Evolutionary conservation across 2,888 invertebrate genomes (phyloP).

Genomic region (Thecophora atra): DNA sequence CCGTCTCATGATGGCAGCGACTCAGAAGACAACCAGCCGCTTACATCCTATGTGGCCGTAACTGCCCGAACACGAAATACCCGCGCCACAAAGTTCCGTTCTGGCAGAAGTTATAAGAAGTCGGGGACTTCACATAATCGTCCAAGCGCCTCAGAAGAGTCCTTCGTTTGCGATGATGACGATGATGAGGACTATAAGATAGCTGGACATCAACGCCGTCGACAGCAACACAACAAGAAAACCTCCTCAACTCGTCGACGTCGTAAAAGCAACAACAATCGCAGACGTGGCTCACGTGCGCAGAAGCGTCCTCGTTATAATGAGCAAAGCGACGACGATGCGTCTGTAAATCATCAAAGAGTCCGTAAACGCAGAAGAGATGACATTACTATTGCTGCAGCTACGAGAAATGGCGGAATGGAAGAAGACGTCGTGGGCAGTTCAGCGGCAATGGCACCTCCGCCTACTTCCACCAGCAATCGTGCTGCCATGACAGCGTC

Average conservation of each 20-base stretch:
- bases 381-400: constrained; percentile 19
- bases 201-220: constrained; percentile 10
- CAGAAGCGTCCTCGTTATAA: constrained; percentile 70
- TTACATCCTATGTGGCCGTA: constrained; percentile 66
- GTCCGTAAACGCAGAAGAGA: constrained; percentile 50
- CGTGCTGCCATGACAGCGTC: constrained; percentile 35
- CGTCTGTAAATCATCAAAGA: constrained; percentile 52
- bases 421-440: constrained; percentile 45
- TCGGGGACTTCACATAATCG: constrained; percentile 36
- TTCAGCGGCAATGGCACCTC: constrained; percentile 41
- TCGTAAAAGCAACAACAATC: constrained; percentile 21
- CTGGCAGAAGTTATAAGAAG: constrained; percentile 41
- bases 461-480: constrained; percentile 33
- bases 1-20: constrained; percentile 56
- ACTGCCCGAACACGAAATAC: constrained; percentile 35
- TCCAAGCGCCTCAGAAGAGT: constrained; percentile 47
- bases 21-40: constrained; percentile 65
- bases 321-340: constrained; percentile 72
- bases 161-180: constrained; percentile 53
- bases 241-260: not conserved
- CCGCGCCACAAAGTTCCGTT: constrained; percentile 26
- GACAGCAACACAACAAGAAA: constrained; percentile 20
- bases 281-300: constrained; percentile 59
- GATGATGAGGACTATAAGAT: constrained; percentile 58
- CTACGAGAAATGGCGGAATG: constrained; percentile 18